Evolutionary conservation across 2,888 invertebrate genomes (phyloP).

Genomic region (Trissolcus japonicus): DNA sequence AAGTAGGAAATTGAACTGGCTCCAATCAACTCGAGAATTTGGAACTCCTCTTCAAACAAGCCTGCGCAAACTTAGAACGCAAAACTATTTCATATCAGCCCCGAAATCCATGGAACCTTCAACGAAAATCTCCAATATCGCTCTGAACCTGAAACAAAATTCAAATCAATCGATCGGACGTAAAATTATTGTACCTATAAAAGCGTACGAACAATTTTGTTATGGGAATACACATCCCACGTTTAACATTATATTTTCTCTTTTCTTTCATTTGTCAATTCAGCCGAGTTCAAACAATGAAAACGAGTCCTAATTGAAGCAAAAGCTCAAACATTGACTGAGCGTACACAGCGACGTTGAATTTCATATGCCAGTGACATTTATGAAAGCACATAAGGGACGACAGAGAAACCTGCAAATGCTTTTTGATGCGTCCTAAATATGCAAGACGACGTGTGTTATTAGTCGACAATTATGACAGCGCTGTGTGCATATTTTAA

Average conservation of each 20-base stretch:
- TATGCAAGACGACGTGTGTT: conserved; percentile 38
- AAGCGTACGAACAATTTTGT: too few species aligned
- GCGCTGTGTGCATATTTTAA: conserved; percentile 35
- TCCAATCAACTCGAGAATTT: conserved; percentile 49
- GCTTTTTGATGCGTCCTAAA: conserved; percentile 42
- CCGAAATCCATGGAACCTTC: conserved; percentile 17
- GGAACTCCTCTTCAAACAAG: conserved; percentile 43
- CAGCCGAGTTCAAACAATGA: too few species aligned
- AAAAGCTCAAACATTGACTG: conserved; percentile 5
- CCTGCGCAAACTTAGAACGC: conserved; percentile 34
- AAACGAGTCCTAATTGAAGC: neutral
- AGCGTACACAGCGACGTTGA: neutral
- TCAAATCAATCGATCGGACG: neutral
- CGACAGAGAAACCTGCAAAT: conserved; percentile 43
- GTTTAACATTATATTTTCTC: too few species aligned
- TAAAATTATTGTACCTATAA: too few species aligned
- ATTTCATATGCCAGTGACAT: conserved; percentile 12
- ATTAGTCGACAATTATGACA: conserved; percentile 36
- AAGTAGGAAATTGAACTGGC: conserved; percentile 51
- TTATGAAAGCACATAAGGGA: conserved; percentile 15
- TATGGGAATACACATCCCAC: too few species aligned
- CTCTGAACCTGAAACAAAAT: conserved; percentile 15
- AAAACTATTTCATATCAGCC: conserved; percentile 42
- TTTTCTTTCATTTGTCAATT: too few species aligned
- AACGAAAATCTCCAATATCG: conserved; percentile 4